These are phyloP conservation scores for Brotula barbata DNA, from an alignment of 2,797 vertebrate species.

Conservation along the genomic window DNA sequence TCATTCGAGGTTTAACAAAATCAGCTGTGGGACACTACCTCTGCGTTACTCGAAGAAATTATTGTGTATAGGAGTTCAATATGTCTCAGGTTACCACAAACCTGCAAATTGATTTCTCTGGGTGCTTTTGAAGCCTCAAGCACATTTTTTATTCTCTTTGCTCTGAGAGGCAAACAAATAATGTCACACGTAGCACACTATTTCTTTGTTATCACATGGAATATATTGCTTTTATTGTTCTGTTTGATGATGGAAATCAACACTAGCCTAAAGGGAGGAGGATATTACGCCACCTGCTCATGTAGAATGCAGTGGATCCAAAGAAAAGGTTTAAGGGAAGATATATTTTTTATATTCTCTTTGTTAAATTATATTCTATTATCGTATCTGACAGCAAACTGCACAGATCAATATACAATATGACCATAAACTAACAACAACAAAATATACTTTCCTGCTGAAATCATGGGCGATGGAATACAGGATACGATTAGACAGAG, in stretches of 20 bases:
- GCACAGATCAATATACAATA: slow-evolving; percentile 10
- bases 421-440: background rate
- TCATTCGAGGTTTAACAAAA: slow-evolving; percentile 46
- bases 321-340: slow-evolving; percentile 15
- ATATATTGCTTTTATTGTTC: slow-evolving; percentile 33
- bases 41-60: slow-evolving; percentile 56
- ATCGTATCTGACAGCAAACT: slow-evolving; percentile 29
- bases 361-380: slow-evolving; percentile 18
- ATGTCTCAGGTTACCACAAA: slow-evolving; percentile 60
- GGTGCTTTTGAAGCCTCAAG: slow-evolving; percentile 51
- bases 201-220: slow-evolving; percentile 50
- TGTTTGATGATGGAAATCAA: slow-evolving; percentile 41
- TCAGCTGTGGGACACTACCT: slow-evolving; percentile 31
- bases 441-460: slow-evolving; percentile 5
- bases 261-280: slow-evolving; percentile 26
- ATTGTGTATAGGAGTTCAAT: slow-evolving; percentile 61
- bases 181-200: slow-evolving; percentile 27
- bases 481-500: slow-evolving; percentile 33
- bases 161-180: slow-evolving; percentile 49
- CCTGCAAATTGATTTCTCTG: slow-evolving; percentile 66
- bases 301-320: slow-evolving; percentile 15
- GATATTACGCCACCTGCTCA: slow-evolving; percentile 46
- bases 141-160: slow-evolving; percentile 51
- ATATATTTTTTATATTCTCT: background rate
- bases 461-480: slow-evolving; percentile 15